Evolutionary conservation across 2,888 invertebrate genomes (phyloP).

Genomic region (Tetragonisca angustula): DNA sequence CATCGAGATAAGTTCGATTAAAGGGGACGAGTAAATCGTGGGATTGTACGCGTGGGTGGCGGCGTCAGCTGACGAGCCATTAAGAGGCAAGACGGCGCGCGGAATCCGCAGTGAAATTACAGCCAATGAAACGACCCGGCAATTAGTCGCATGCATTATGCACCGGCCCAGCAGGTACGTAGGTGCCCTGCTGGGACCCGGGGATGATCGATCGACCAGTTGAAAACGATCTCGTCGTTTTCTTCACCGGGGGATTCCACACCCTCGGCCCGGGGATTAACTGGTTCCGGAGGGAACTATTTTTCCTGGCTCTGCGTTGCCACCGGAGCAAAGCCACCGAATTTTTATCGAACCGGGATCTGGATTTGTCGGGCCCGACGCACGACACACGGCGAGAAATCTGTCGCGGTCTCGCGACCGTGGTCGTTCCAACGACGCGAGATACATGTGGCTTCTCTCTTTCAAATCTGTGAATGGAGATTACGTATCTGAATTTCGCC

Average conservation of each 20-base stretch:
- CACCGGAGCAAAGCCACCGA: constrained; percentile 39
- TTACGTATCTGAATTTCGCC: not conserved
- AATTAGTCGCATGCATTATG: constrained; percentile 65
- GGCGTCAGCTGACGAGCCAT: constrained; percentile 44
- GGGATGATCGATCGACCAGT: constrained; percentile 64
- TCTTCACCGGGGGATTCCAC: not conserved
- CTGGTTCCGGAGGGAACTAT: constrained; percentile 43
- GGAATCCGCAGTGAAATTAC: constrained; percentile 59
- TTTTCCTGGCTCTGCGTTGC: constrained; percentile 32
- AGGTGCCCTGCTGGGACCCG: constrained; percentile 40
- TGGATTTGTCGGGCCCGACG: not conserved
- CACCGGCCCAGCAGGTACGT: constrained; percentile 41
- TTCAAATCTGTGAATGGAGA: not conserved
- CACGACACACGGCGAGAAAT: not conserved
- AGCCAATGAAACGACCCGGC: constrained; percentile 53
- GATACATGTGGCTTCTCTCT: not conserved
- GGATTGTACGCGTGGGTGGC: constrained; percentile 42
- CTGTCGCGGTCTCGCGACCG: not conserved
- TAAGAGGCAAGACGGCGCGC: constrained; percentile 48
- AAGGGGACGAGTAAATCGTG: constrained; percentile 34
- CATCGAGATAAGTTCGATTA: constrained; percentile 39
- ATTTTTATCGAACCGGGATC: constrained; percentile 40
- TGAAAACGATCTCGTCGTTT: constrained; percentile 63
- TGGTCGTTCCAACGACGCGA: not conserved
- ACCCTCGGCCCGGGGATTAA: constrained; percentile 42